These are phyloP conservation scores for Hemicentrotus pulcherrimus DNA, from an alignment of 35 echinoderm and acorn worm species.

Conservation along the genomic window DNA sequence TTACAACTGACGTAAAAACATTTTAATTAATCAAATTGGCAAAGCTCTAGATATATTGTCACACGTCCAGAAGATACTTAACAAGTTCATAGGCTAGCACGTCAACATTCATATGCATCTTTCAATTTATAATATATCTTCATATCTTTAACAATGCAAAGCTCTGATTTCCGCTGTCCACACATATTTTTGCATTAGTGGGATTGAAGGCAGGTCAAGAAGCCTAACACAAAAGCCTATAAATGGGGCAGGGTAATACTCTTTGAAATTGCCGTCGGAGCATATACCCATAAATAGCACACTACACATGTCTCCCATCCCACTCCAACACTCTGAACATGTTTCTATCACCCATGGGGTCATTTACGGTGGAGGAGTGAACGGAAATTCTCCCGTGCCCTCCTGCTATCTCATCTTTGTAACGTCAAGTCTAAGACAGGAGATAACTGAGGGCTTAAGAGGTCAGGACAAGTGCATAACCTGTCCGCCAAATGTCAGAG, in stretches of 20 bases:
- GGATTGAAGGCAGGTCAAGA: neutral
- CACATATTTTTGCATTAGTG: neutral
- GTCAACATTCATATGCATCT: no score
- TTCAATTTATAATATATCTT: no score
- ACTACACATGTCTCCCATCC: neutral
- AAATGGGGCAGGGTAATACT: neutral
- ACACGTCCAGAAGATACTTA: no score
- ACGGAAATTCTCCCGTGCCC: neutral
- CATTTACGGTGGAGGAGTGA: neutral
- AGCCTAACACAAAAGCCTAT: neutral
- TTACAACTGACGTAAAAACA: no score
- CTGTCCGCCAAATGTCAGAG: neutral
- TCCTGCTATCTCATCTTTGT: neutral
- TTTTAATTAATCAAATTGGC: no score
- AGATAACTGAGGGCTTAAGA: neutral
- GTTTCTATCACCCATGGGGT: neutral
- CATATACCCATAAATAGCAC: neutral
- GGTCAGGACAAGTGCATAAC: slow-evolving; percentile 9
- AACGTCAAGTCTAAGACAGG: neutral
- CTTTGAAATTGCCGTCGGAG: neutral
- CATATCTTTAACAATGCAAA: no score
- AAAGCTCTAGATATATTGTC: no score
- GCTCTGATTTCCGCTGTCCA: no score
- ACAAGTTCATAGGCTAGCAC: no score
- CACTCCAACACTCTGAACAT: neutral